These are phyloP conservation scores for Baccha elongata DNA, from an alignment of 2,888 invertebrate genomes.

Conservation along the genomic window DNA sequence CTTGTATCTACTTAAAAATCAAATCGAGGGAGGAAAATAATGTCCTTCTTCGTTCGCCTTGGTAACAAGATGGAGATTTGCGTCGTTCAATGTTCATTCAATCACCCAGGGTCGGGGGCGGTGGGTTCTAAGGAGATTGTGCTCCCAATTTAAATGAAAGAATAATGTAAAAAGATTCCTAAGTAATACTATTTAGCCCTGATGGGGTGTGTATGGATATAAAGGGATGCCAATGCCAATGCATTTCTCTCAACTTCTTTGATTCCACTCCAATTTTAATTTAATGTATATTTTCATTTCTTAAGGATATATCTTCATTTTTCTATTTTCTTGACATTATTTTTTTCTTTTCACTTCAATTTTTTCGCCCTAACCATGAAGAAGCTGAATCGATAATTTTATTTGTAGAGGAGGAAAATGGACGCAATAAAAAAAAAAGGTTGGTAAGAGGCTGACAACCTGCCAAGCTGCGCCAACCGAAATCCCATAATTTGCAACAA, in stretches of 20 bases:
- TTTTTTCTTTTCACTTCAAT: conserved; percentile 14
- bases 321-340: conserved; percentile 62
- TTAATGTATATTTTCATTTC: conserved; percentile 56
- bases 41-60: conserved; percentile 48
- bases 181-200: conserved; percentile 19
- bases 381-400: conserved; percentile 67
- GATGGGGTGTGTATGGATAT: neutral
- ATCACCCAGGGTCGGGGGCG: conserved; percentile 20
- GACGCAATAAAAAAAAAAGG: neutral
- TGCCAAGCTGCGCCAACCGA: conserved; percentile 64
- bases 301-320: conserved; percentile 65
- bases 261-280: conserved; percentile 29
- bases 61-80: conserved; percentile 72
- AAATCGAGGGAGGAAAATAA: conserved; percentile 72
- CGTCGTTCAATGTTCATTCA: conserved; percentile 10
- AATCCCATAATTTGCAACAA: conserved; percentile 68
- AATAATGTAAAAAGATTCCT: conserved; percentile 9
- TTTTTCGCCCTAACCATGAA: conserved; percentile 11
- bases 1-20: conserved; percentile 72
- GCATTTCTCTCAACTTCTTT: conserved; percentile 8
- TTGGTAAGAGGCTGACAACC: conserved; percentile 37
- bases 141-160: conserved; percentile 29
- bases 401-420: conserved; percentile 36
- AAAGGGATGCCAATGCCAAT: conserved; percentile 2
- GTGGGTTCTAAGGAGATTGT: conserved; percentile 9